Conservation (phyloP, 2,113 vertebrate species). For the Tachysurus vachellii region DNA sequence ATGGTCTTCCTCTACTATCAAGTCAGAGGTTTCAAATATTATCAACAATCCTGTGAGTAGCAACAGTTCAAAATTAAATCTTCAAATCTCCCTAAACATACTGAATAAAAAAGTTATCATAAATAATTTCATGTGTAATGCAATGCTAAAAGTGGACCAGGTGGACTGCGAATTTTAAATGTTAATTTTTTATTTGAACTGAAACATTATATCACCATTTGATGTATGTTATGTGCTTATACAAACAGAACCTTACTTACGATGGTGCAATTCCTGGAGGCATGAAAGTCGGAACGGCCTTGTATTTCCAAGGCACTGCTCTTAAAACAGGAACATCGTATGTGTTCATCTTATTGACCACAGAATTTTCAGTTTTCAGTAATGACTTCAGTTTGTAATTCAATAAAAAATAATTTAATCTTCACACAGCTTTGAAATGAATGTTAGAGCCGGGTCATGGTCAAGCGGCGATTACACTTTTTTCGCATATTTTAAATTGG, state of each 20-base stretch:
- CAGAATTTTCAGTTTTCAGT: neutral
- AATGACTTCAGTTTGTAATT: neutral
- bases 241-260: neutral
- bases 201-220: neutral
- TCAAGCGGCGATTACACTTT: accelerated
- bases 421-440: neutral
- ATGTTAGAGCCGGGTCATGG: neutral
- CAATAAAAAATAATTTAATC: neutral
- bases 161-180: too few relatives aligned
- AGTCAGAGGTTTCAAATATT: too few relatives aligned
- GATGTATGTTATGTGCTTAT: neutral
- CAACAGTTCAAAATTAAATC: too few relatives aligned
- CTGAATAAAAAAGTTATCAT: too few relatives aligned
- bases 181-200: too few relatives aligned
- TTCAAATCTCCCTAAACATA: too few relatives aligned
- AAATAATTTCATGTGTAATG: too few relatives aligned
- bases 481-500: neutral
- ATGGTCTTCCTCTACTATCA: too few relatives aligned
- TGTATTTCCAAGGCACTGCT: neutral
- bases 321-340: neutral
- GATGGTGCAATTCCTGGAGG: neutral
- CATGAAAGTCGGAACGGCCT: neutral
- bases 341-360: neutral
- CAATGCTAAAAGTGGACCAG: too few relatives aligned
- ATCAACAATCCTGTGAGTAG: too few relatives aligned